phyloP scores from a whole-genome alignment of 2,888 invertebrate genomes.

The Epinotia ramella region DNA sequence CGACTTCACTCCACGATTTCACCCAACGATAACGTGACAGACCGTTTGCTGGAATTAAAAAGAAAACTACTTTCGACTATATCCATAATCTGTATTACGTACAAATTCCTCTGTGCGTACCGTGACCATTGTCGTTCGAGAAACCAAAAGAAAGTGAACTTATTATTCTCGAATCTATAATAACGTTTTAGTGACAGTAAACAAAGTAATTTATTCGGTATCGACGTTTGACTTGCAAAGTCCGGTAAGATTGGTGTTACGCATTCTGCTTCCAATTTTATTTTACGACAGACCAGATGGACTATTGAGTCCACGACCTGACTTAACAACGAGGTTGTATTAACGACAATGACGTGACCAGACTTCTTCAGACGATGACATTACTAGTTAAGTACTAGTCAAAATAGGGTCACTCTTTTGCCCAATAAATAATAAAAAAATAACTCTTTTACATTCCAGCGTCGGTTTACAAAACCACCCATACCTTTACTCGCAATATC shows the following conservation, averaged over 20 bases:
- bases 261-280: conserved; percentile 18
- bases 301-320: conserved; percentile 15
- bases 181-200: conserved; percentile 32
- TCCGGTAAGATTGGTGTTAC: conserved; percentile 23
- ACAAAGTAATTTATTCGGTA: conserved; percentile 28
- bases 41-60: conserved; percentile 48
- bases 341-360: conserved; percentile 28
- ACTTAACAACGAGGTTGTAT: conserved; percentile 10
- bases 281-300: conserved; percentile 31
- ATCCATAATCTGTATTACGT: conserved; percentile 29
- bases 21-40: conserved; percentile 45
- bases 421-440: not conserved
- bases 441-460: conserved; percentile 78
- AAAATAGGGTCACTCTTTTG: not conserved
- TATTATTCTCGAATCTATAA: conserved; percentile 27
- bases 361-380: conserved; percentile 23
- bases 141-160: conserved; percentile 43
- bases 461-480: conserved; percentile 82
- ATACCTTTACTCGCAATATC: conserved; percentile 83
- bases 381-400: conserved; percentile 28
- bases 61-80: conserved; percentile 38
- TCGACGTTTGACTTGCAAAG: conserved; percentile 24
- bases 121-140: conserved; percentile 42
- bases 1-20: conserved; percentile 24
- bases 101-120: conserved; percentile 27